Conservation (phyloP, 1,140 invertebrate species). For the Teleopsis dalmanni region DNA sequence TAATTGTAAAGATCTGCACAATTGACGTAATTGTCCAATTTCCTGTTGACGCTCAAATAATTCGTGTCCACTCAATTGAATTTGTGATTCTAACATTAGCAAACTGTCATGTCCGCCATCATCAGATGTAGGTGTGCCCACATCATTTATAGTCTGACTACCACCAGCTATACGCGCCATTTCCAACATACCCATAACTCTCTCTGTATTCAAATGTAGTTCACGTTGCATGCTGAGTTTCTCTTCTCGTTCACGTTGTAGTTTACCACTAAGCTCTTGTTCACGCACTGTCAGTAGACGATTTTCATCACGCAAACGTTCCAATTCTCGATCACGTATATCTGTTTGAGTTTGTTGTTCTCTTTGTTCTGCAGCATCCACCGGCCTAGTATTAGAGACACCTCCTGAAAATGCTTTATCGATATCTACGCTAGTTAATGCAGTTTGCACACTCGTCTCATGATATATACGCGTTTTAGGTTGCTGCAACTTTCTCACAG, state of each 20-base stretch:
- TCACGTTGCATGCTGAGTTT: slow-evolving; percentile 63
- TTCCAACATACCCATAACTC: slow-evolving; percentile 62
- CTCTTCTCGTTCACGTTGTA: slow-evolving; percentile 58
- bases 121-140: slow-evolving; percentile 44
- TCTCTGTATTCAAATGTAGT: slow-evolving; percentile 60
- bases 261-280: slow-evolving; percentile 22
- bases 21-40: slow-evolving; percentile 59
- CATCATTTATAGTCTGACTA: slow-evolving; percentile 14
- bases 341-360: slow-evolving; percentile 62
- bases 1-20: slow-evolving; percentile 58
- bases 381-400: slow-evolving; percentile 35
- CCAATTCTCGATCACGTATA: slow-evolving; percentile 53
- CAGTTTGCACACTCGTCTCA: slow-evolving; percentile 66
- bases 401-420: slow-evolving; percentile 59
- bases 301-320: slow-evolving; percentile 52
- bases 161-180: slow-evolving; percentile 33
- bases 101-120: slow-evolving; percentile 62
- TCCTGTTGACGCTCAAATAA: slow-evolving; percentile 67
- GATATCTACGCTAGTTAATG: slow-evolving; percentile 60
- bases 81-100: slow-evolving; percentile 63
- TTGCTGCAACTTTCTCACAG: neutral
- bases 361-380: slow-evolving; percentile 46
- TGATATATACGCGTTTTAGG: slow-evolving; percentile 66
- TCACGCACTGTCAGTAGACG: slow-evolving; percentile 36
- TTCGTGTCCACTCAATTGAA: slow-evolving; percentile 65